Base-by-base conservation (phyloP, 2,888 invertebrate genomes). In the Polyommatus icarus region DNA sequence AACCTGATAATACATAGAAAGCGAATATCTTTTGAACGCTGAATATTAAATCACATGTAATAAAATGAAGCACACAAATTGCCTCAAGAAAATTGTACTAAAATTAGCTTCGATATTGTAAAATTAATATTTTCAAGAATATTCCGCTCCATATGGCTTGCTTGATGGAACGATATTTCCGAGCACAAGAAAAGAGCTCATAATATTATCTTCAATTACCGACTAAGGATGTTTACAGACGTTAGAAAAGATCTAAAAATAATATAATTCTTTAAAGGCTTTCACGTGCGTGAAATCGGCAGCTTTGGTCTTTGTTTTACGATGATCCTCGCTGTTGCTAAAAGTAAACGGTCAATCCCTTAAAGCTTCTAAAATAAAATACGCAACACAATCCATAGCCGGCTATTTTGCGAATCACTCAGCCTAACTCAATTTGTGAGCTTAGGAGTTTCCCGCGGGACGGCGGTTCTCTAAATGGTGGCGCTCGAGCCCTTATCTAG, bases 371-470 rank as follows among this genome's bases (percentile, higher is more conserved):
- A 73, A 73, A 71, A 73, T 50, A 72, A 72, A 77, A 75, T 29
- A 75, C 73, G 50, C 40, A 73, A 73, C 75, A 75, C 75, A 75
- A 75, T 75, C 75, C 50, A 75, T 75, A 54, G 73, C 46, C 46
- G 54, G 29, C 54, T 32, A 54, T 89, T 89, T 87, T 88, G 87
- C 88, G 86, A 91, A 89, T 91, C 90, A 89, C 89, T 89, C 87
- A 84, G 85, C 83, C 85, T 87, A 90, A 90, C 90, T 90, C 89
- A 89, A 91, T 91, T 90, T 89, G 86, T 84, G 84, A 86, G 87
- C 87, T 85, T 85, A 87, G 84, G 78, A 67, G 83, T 84, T 54
- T 87, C 85, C 88, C 80, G 87, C 85, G 89, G 83, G 82, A 80
- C 83, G 81, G 78, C 84, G 81, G 81, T 84, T 82, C 85, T 86